Evolutionary conservation across 2,113 vertebrate genomes (phyloP).

Genomic region (Paradoxurus hermaphroditus): DNA sequence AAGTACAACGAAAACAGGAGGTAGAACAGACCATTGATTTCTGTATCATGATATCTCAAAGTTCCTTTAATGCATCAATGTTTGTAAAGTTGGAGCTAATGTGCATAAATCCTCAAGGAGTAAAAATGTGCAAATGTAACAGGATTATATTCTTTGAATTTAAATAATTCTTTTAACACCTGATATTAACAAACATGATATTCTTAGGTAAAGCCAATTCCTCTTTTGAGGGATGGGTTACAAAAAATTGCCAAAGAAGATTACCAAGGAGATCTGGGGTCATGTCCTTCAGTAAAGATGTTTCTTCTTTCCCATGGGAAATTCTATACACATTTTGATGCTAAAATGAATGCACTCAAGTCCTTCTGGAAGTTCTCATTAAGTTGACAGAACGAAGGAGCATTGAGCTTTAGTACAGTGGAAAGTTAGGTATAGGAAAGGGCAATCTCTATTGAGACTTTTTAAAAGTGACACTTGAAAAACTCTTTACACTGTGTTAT

Average conservation of each 20-base stretch:
- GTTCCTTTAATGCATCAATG: background rate
- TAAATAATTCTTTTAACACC: conserved; percentile 67
- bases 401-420: background rate
- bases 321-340: background rate
- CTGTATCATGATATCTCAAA: background rate
- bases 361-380: background rate
- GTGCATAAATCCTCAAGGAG: background rate
- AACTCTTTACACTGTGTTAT: background rate
- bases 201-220: conserved; percentile 62
- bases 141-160: conserved; percentile 52
- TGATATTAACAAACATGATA: conserved; percentile 53
- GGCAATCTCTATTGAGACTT: background rate
- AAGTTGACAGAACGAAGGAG: background rate
- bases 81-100: background rate
- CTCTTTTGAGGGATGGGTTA: conserved; percentile 60
- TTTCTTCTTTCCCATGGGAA: background rate
- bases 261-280: background rate
- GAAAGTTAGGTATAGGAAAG: background rate
- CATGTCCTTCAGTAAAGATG: background rate
- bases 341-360: background rate
- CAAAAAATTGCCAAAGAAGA: conserved; percentile 31
- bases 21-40: background rate
- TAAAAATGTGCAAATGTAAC: background rate
- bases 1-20: background rate
- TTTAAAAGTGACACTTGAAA: background rate